Conservation (phyloP, 2,888 invertebrate species). For the Itoplectis maculator region DNA sequence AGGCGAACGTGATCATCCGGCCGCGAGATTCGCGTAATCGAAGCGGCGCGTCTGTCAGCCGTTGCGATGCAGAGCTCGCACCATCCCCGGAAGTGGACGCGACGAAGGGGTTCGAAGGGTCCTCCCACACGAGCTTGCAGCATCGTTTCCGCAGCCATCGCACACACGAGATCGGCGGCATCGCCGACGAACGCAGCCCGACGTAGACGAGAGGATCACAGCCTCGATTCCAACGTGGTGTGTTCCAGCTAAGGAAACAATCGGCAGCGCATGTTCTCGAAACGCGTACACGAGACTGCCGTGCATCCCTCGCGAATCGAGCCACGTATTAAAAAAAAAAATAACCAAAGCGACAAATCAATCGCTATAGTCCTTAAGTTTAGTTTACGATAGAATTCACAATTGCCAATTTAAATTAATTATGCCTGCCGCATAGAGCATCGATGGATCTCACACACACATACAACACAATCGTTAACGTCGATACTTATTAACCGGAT, state of each 20-base stretch:
- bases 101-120: slow-evolving; percentile 10
- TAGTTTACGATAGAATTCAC: slow-evolving; percentile 81
- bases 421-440: slow-evolving; percentile 83
- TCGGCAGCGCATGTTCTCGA: slow-evolving; percentile 24
- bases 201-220: neutral
- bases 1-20: slow-evolving; percentile 26
- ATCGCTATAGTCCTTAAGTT: slow-evolving; percentile 82
- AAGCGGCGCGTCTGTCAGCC: neutral
- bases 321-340: slow-evolving; percentile 54
- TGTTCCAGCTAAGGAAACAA: slow-evolving; percentile 29
- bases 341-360: slow-evolving; percentile 61
- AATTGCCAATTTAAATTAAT: slow-evolving; percentile 81
- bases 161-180: neutral
- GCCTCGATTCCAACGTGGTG: neutral
- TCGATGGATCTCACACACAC: slow-evolving; percentile 79
- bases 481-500: slow-evolving; percentile 41
- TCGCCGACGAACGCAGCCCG: slow-evolving; percentile 4
- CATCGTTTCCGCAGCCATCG: slow-evolving; percentile 10
- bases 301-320: slow-evolving; percentile 17
- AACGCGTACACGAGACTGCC: slow-evolving; percentile 9
- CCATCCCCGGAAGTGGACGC: neutral
- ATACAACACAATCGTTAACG: slow-evolving; percentile 25
- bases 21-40: slow-evolving; percentile 34
- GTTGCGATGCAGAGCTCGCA: slow-evolving; percentile 19
- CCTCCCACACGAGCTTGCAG: neutral